Percentiles rank a stretch among this genome's conserved stretches.
Conservation (phyloP, 1,140 invertebrate genomes). For the Thaumatotibia leucotreta region DNA sequence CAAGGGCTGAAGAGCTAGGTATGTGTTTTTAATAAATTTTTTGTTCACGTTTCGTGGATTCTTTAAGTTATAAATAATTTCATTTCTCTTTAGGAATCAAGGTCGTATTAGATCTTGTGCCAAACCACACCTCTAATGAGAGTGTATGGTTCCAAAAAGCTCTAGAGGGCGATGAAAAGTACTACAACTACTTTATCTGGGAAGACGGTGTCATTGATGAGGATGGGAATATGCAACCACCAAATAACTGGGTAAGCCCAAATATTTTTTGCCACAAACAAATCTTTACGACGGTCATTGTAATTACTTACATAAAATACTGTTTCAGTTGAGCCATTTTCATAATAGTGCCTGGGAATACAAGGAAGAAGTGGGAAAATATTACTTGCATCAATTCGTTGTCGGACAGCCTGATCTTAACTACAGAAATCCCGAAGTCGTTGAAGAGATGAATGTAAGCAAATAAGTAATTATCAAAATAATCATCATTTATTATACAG, state of each 20-base stretch:
- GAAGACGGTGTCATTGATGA: constrained; percentile 73
- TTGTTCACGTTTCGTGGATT: too few relatives aligned
- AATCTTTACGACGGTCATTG: too few relatives aligned
- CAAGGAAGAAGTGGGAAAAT: constrained; percentile 78
- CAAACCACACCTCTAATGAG: constrained; percentile 83
- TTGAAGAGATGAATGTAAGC: constrained; percentile 77
- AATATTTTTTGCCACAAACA: constrained; percentile 6
- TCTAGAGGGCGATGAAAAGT: constrained; percentile 75
- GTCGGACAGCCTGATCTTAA: constrained; percentile 84
- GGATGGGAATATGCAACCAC: constrained; percentile 71
- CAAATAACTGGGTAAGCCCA: constrained; percentile 82
- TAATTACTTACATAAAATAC: neutral
- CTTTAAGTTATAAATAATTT: too few relatives aligned
- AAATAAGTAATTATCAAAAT: neutral
- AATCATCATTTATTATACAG: too few relatives aligned
- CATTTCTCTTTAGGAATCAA: constrained; percentile 41
- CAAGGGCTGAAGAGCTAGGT: constrained; percentile 74
- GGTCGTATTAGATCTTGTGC: constrained; percentile 81
- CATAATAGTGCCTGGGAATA: constrained; percentile 82
- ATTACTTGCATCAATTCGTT: constrained; percentile 82
- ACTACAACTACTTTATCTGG: constrained; percentile 84
- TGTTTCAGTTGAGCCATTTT: constrained; percentile 78
- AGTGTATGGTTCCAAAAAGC: constrained; percentile 84
- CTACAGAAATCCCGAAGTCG: constrained; percentile 79
- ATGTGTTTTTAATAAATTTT: too few relatives aligned